Evolutionary conservation across 2,113 vertebrate genomes (phyloP), one percentile per base, ranked within the genome.

Genomic region (Petromus typicus): DNA sequence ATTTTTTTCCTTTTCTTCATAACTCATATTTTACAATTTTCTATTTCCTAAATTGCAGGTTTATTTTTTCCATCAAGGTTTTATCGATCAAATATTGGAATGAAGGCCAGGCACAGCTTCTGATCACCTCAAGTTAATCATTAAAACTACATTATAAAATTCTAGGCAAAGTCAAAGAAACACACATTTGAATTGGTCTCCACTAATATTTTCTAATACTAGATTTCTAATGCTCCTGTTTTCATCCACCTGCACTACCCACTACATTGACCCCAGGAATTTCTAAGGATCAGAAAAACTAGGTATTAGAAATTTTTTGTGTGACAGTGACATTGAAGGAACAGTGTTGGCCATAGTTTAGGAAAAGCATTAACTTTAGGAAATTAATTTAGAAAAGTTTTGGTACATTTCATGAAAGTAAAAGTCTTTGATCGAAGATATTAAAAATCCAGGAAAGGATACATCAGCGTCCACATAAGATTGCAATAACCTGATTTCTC

Each of bases 391-490:
- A 54, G 22, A 90, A 75, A 93, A 95, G n/a, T 66, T 95, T 34
- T 22, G 30, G 14, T 57, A 51, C 67, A 86, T 7, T 94, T 93
- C 30, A 93, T 80, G 67, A 7, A 82, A 94, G 57, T 86, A 76
- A 87, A 78, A 57, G 40, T 63, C 78, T 96, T 92, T 78, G 57
- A 51, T 54, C 69, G 82, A 89, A 80, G n/a, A 81, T 75, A 91
- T 7, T 54, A 63, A 93, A 93, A 87, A 48, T 7, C 51, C 63
- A 81, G 95, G 13, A 97, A 99, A 99, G 99, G 99, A 99, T 99
- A 99, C 99, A 94, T 99, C 99, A 76, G 99, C 99, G 96, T 99
- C 99, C 17, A 99, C 99, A 0, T 99, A 99, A 10, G 99, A 99
- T 96, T 99, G 99, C 97, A 99, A 93, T 59, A 99, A 98, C 83